phyloP scores from a whole-genome alignment of 1,140 invertebrate genomes.

The Steinernema feltiae region DNA sequence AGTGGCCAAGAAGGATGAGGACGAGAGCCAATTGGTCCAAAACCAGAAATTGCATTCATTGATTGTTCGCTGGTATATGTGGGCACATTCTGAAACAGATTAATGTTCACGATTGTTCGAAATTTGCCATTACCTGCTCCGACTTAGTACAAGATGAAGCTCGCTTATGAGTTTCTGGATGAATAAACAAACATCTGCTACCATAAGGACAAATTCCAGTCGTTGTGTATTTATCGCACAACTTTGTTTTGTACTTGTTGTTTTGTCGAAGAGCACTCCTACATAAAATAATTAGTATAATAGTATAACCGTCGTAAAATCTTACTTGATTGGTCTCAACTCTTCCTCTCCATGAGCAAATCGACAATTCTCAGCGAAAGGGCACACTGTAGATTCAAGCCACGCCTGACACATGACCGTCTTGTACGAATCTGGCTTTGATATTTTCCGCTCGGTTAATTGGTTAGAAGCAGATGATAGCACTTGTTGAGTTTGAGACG shows the following conservation, averaged over 20 bases:
- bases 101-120: no score
- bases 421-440: conserved; percentile 48
- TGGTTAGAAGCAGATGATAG: conserved; percentile 8
- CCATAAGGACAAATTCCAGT: conserved; percentile 51
- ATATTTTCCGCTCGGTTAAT: conserved; percentile 21
- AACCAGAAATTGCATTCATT: no score
- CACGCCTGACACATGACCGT: conserved; percentile 54
- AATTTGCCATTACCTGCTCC: conserved; percentile 3
- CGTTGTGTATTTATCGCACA: conserved; percentile 54
- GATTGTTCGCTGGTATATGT: no score
- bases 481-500: not conserved
- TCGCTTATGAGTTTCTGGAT: conserved; percentile 30
- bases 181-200: conserved; percentile 48
- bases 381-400: conserved; percentile 43
- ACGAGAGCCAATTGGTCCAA: not conserved
- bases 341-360: conserved; percentile 48
- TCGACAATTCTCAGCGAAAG: conserved; percentile 50
- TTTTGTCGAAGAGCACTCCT: conserved; percentile 36
- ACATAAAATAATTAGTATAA: conserved; percentile 11
- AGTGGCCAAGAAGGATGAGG: conserved; percentile 5
- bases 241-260: conserved; percentile 51
- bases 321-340: conserved; percentile 45
- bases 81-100: no score
- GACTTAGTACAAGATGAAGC: not conserved
- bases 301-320: not conserved